Evolutionary conservation across 2,888 invertebrate genomes (phyloP), one percentile per base, ranked within the genome.

Genomic region (Temnothorax ravouxi): DNA sequence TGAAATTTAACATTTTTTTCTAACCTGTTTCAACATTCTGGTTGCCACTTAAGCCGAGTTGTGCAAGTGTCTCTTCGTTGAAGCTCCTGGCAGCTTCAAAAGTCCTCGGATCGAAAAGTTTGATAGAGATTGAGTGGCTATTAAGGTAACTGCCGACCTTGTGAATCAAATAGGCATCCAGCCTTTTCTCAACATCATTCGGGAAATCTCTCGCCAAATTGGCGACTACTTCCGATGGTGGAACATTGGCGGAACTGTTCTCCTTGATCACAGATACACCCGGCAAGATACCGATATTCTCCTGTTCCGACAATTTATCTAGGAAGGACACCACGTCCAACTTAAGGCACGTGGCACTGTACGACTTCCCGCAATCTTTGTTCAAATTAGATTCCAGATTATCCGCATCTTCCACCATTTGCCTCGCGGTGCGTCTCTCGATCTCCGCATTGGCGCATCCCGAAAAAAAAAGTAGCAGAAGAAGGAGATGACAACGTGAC

Each of bases 261-360:
- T 97, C 97, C 86, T 97, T 96, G 56, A 97, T 96, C 34, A 98
- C 96, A 89, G 97, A 97, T 1, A 98, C 96, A 86, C 98, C 98
- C 0, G 98, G 97, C 11, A 97, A 92, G 15, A 98, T 96, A 86
- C 96, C 96, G 6, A 97, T 96, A 93, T 97, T 96, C 90, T 97
- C 96, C 88, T 96, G 96, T 92, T 97, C 97, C 89, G 97, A 96
- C 50, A 98, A 93, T 69, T 97, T 96, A 92, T 98, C 98, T 87
- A 98, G 95, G 92, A 98, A 96, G 5, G 97, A 97, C 1, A 97
- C 96, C 66, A 97, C 96, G 91, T 98, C 97, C 86, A 98, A 95
- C 93, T 98, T 98, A 56, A 98, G 95, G 92, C 98, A 98, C 93
- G 97, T 97, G 38, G 97, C 95, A 93, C 97, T 97, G 91, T 97